Conservation (phyloP, 2,113 vertebrate species). For the Pteropus alecto region DNA sequence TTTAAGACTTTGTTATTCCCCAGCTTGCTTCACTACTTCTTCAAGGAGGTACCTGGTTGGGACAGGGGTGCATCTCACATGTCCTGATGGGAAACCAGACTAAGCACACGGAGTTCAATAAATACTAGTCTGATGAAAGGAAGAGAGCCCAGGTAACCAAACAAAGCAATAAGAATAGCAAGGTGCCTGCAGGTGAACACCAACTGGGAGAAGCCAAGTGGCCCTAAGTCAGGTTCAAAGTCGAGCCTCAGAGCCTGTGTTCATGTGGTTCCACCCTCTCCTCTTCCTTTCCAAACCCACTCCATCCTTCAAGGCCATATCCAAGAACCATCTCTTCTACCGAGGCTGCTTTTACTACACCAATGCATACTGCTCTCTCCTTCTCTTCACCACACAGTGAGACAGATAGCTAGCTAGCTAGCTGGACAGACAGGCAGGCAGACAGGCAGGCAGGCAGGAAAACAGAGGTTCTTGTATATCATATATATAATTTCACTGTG, state of each 20-base stretch:
- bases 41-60: neutral
- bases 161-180: neutral
- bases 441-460: too few species aligned
- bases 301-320: neutral
- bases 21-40: neutral
- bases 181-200: neutral
- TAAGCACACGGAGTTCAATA: neutral
- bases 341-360: neutral
- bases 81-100: slow-evolving; percentile 5
- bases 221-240: neutral
- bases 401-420: neutral
- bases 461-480: neutral
- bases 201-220: neutral
- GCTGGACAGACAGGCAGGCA: too few species aligned
- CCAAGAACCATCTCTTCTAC: slow-evolving; percentile 22
- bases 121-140: neutral
- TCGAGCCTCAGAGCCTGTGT: neutral
- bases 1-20: neutral
- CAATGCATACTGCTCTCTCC: neutral
- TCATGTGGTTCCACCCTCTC: neutral
- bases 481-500: neutral
- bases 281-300: neutral
- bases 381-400: neutral
- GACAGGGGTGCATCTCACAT: neutral
- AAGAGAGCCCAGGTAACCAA: neutral